Percentiles rank a stretch among this genome's conserved stretches.
Evolutionary conservation across 2,888 invertebrate genomes (phyloP).

Genomic region (Amiota communis): DNA sequence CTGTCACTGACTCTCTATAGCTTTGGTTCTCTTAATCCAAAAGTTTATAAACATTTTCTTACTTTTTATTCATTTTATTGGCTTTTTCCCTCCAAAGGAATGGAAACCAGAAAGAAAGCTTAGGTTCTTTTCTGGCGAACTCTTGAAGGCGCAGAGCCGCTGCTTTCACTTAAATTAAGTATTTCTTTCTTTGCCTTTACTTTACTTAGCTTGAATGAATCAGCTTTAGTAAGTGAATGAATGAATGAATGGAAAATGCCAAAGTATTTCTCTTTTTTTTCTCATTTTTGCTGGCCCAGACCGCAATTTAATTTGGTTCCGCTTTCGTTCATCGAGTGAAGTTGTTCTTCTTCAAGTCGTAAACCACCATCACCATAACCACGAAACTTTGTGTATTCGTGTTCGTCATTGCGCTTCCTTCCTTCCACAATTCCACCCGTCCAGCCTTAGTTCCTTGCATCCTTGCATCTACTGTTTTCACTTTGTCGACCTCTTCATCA

Average conservation of each 20-base stretch:
- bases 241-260: not conserved
- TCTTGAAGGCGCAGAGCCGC: not conserved
- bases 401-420: too few relatives aligned
- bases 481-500: not conserved
- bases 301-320: slow-evolving; percentile 11
- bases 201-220: not conserved
- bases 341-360: not conserved
- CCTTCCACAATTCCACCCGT: too few relatives aligned
- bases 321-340: slow-evolving; percentile 4
- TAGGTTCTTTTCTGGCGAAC: not conserved
- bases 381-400: not conserved
- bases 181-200: not conserved
- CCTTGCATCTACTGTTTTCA: too few relatives aligned
- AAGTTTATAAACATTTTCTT: slow-evolving; percentile 5
- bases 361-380: not conserved
- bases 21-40: not conserved
- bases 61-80: not conserved
- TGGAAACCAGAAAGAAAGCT: too few relatives aligned
- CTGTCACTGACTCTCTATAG: too few relatives aligned
- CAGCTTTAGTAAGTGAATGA: not conserved
- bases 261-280: too few relatives aligned
- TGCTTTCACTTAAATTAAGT: not conserved
- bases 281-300: not conserved
- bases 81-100: not conserved
- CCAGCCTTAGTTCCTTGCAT: too few relatives aligned